Evolutionary conservation across 2,888 invertebrate genomes (phyloP).

Genomic region (Chrysomela aeneicollis): DNA sequence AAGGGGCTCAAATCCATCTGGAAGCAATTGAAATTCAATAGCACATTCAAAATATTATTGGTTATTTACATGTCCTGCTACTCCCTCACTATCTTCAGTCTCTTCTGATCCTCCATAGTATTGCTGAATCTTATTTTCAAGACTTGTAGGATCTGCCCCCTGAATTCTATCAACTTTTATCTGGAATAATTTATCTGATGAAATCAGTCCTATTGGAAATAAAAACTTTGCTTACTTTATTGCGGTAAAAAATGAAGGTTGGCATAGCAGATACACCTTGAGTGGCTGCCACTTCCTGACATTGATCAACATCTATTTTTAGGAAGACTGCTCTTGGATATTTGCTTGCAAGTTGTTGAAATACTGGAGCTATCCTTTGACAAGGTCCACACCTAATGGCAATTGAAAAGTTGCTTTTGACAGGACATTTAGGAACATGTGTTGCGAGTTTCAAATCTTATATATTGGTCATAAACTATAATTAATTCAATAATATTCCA

Average conservation of each 20-base stretch:
- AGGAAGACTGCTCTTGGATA: constrained; percentile 90
- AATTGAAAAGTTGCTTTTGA: constrained; percentile 30
- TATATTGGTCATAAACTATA: too few relatives aligned
- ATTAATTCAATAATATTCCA: too few relatives aligned
- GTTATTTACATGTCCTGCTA: constrained; percentile 82
- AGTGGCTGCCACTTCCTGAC: constrained; percentile 84
- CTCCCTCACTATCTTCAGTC: constrained; percentile 71
- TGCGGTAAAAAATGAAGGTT: constrained; percentile 95
- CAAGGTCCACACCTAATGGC: constrained; percentile 93
- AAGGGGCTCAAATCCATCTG: constrained; percentile 91
- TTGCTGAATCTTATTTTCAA: constrained; percentile 91
- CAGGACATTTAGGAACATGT: neutral
- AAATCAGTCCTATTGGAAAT: neutral
- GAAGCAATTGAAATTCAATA: constrained; percentile 47
- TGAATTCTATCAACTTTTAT: constrained; percentile 85
- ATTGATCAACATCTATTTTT: constrained; percentile 95
- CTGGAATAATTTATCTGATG: constrained; percentile 57
- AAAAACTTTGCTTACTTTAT: constrained; percentile 66
- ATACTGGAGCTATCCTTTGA: constrained; percentile 90
- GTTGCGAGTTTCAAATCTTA: too few relatives aligned
- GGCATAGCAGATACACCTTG: constrained; percentile 97
- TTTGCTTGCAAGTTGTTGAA: constrained; percentile 86
- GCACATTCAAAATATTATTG: neutral
- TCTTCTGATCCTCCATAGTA: constrained; percentile 75
- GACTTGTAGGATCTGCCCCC: constrained; percentile 83